Evolutionary conservation across 2,797 vertebrate species (phyloP).

Genomic region (Sylvilagus floridanus): DNA sequence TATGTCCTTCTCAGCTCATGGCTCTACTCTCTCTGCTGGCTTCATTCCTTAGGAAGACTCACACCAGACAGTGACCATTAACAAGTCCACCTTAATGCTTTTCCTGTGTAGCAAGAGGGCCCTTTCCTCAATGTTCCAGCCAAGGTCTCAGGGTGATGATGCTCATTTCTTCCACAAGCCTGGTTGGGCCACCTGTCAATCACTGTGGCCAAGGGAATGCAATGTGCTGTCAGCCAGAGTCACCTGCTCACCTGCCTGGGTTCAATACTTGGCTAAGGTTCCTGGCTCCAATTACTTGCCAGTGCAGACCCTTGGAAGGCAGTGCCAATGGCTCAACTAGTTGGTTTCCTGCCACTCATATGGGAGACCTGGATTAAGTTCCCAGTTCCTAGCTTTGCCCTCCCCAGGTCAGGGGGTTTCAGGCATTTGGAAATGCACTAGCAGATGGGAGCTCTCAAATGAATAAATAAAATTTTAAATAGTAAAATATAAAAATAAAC

Average conservation of each 20-base stretch:
- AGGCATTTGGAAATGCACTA: too few relatives aligned
- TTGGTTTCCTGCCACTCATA: too few relatives aligned
- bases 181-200: conserved; percentile 3
- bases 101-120: not conserved
- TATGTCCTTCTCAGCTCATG: not conserved
- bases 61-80: not conserved
- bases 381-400: too few relatives aligned
- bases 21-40: conserved; percentile 3
- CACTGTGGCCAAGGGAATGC: conserved; percentile 18
- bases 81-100: not conserved
- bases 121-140: not conserved
- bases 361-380: too few relatives aligned
- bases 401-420: too few relatives aligned
- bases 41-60: not conserved
- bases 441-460: too few relatives aligned
- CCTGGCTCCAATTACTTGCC: too few relatives aligned
- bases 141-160: not conserved
- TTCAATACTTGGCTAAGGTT: too few relatives aligned
- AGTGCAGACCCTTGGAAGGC: too few relatives aligned
- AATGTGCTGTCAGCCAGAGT: conserved; percentile 21
- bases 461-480: too few relatives aligned
- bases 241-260: not conserved
- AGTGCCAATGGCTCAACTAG: too few relatives aligned
- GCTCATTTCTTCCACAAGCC: not conserved
- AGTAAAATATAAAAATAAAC: too few relatives aligned